These are phyloP conservation scores for Parasteatoda lunata DNA, from an alignment of 2,888 invertebrate species.

Conservation along the genomic window DNA sequence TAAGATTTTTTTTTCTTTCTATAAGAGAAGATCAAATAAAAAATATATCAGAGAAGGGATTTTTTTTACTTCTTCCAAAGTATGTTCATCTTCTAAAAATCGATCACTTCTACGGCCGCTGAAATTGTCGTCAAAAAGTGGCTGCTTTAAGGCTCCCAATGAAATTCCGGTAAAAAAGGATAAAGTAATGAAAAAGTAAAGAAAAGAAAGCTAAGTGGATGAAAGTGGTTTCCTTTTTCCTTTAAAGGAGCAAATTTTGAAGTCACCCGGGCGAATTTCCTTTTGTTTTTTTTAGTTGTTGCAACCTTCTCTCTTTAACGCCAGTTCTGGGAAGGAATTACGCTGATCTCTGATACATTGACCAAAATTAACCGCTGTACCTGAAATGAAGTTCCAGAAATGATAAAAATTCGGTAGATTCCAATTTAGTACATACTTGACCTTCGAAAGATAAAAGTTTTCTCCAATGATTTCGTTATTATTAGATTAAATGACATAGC, in stretches of 20 bases:
- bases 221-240: slow-evolving; percentile 67
- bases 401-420: background rate
- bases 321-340: slow-evolving; percentile 35
- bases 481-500: background rate
- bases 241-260: slow-evolving; percentile 65
- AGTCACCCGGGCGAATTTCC: slow-evolving; percentile 59
- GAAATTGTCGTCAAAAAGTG: slow-evolving; percentile 67
- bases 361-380: slow-evolving; percentile 43
- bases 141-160: slow-evolving; percentile 62
- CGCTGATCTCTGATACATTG: slow-evolving; percentile 55
- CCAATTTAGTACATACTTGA: background rate
- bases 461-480: background rate
- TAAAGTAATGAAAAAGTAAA: slow-evolving; percentile 62
- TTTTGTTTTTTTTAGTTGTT: slow-evolving; percentile 55
- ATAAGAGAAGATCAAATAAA: slow-evolving; percentile 47
- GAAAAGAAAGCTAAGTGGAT: slow-evolving; percentile 66
- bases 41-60: slow-evolving; percentile 37
- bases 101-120: slow-evolving; percentile 59
- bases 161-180: slow-evolving; percentile 59
- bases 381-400: slow-evolving; percentile 6
- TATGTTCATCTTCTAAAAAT: slow-evolving; percentile 63
- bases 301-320: slow-evolving; percentile 42
- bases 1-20: slow-evolving; percentile 32
- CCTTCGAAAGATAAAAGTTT: background rate
- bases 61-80: slow-evolving; percentile 35